Evolutionary conservation across 2,797 vertebrate genomes (phyloP).

Genomic region (Acanthurus tractus): DNA sequence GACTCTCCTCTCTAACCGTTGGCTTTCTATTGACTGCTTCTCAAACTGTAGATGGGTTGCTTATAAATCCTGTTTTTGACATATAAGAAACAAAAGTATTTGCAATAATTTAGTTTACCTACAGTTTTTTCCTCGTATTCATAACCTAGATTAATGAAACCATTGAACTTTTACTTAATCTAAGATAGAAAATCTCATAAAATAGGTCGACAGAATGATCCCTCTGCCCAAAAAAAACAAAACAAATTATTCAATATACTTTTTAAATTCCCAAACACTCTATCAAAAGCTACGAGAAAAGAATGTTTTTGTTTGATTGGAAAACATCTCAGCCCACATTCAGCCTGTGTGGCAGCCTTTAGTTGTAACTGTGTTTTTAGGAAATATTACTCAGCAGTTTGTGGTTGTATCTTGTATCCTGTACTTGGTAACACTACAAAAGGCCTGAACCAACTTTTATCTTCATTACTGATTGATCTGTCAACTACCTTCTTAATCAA

Average conservation of each 20-base stretch:
- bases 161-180: background rate
- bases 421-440: background rate
- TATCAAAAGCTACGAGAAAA: no score
- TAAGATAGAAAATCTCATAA: background rate
- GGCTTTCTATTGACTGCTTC: constrained; percentile 13
- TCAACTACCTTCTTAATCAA: background rate
- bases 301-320: background rate
- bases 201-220: no score
- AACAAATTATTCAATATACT: no score
- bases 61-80: background rate
- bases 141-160: background rate
- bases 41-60: constrained; percentile 19
- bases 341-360: background rate
- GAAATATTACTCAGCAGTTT: background rate
- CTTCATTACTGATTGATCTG: background rate
- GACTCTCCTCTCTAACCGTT: constrained; percentile 16
- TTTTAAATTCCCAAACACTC: no score
- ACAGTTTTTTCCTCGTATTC: background rate
- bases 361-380: background rate
- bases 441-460: background rate
- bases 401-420: background rate
- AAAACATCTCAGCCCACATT: background rate
- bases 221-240: no score
- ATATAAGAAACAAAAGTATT: background rate
- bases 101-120: background rate